These are phyloP conservation scores for Sinhomidia bicolor DNA, from an alignment of 2,888 invertebrate species.

Conservation along the genomic window DNA sequence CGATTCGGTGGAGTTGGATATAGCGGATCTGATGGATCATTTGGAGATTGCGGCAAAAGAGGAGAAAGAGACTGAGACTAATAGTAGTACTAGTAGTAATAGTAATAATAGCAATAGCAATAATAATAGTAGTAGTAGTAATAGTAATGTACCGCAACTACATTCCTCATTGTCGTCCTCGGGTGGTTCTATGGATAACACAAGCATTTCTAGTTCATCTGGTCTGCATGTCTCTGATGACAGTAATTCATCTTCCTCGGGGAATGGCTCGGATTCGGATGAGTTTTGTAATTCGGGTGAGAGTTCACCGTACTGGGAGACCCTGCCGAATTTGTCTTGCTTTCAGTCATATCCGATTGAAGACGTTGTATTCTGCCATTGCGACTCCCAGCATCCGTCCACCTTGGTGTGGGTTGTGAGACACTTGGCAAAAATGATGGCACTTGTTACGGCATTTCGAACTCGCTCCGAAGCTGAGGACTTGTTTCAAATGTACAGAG, in stretches of 20 bases:
- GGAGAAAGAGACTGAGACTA: slow-evolving; percentile 76
- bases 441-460: slow-evolving; percentile 78
- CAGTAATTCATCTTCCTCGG: slow-evolving; percentile 79
- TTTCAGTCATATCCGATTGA: slow-evolving; percentile 80
- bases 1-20: slow-evolving; percentile 75
- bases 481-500: slow-evolving; percentile 79
- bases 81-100: slow-evolving; percentile 21
- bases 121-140: slow-evolving; percentile 20
- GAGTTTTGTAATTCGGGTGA: slow-evolving; percentile 76
- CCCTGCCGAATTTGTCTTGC: slow-evolving; percentile 78
- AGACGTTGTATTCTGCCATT: slow-evolving; percentile 80
- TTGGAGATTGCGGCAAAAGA: slow-evolving; percentile 77
- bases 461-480: slow-evolving; percentile 79
- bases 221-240: slow-evolving; percentile 79
- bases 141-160: slow-evolving; percentile 49
- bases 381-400: slow-evolving; percentile 78
- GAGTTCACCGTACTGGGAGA: slow-evolving; percentile 78
- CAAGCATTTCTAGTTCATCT: slow-evolving; percentile 78
- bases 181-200: slow-evolving; percentile 78
- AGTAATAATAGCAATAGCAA: neutral
- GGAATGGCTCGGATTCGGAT: slow-evolving; percentile 80
- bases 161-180: slow-evolving; percentile 76
- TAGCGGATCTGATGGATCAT: slow-evolving; percentile 77
- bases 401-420: slow-evolving; percentile 80
- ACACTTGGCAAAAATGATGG: slow-evolving; percentile 79